Evolutionary conservation across 2,888 invertebrate genomes (phyloP), one percentile per base, ranked within the genome.

Genomic region (Polyommatus icarus): DNA sequence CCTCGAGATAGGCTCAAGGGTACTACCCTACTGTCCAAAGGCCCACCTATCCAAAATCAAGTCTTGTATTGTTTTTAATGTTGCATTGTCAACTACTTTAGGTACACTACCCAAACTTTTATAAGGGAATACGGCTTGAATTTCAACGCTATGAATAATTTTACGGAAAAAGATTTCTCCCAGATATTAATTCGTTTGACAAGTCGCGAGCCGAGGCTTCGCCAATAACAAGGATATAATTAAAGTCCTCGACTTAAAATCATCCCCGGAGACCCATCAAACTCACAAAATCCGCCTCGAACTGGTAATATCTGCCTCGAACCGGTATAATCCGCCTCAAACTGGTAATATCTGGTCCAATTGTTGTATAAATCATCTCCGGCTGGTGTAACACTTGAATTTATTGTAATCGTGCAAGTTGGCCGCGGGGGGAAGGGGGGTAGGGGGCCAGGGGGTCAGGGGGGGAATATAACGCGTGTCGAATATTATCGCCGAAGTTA

Each of bases 401-500:
- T 81, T 77, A 73, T 57, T 72, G 32, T 40, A 71, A 71, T 72
- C 76, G 78, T 54, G 76, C 40, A 46, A 73, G 59, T 80, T 80
- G 81, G 79, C 78, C 82, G 82, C 83, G 83, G 82, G 3, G 15
- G 15, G 67, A 4, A 10, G 20, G 20, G 61, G 10, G 20, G 0
- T 1, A 24, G 24, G 67, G 67, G 7, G 61, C 24, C 24, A 8
- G 15, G 20, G 67, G 67, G 46, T 46, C 46, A 10, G 10, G 32
- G 67, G 29, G 67, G 10, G 29, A 15, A 90, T 88, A 87, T 88
- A 88, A 88, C 86, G 86, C 85, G 83, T 87, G 86, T 85, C 88
- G 88, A 88, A 89, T 90, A 91, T 89, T 88, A 88, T 87, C 83
- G 86, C 80, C 84, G 80, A 82, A 84, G 87, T 87, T 85, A 79